These are phyloP conservation scores for Tillus elongatus DNA, from an alignment of 2,888 invertebrate species.

Conservation along the genomic window DNA sequence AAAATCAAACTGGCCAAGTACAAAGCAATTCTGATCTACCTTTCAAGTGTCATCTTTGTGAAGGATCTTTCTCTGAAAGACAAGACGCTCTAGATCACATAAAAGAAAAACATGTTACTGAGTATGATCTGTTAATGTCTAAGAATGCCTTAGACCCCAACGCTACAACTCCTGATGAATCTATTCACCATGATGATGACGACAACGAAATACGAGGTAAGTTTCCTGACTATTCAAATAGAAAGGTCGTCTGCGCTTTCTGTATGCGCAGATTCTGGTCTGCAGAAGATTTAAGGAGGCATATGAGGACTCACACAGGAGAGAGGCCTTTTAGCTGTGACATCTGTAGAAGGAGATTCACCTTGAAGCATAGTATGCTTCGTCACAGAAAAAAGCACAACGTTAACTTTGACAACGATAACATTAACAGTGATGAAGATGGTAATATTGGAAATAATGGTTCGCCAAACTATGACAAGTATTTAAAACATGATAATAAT, in stretches of 20 bases:
- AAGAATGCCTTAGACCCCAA: conserved; percentile 67
- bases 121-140: conserved; percentile 72
- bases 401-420: conserved; percentile 44
- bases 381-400: conserved; percentile 85
- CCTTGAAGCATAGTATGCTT: conserved; percentile 89
- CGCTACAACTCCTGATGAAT: conserved; percentile 42
- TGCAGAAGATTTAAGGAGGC: conserved; percentile 83
- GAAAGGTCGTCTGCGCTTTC: conserved; percentile 85
- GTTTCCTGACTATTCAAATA: conserved; percentile 78
- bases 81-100: conserved; percentile 76
- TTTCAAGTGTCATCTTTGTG: conserved; percentile 90
- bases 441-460: conserved; percentile 17
- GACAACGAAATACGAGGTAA: conserved; percentile 66
- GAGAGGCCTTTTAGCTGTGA: conserved; percentile 89
- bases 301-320: conserved; percentile 90
- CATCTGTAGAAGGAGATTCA: conserved; percentile 79
- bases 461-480: conserved; percentile 12
- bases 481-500: conserved; percentile 7
- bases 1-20: conserved; percentile 25
- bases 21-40: conserved; percentile 60
- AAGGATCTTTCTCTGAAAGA: conserved; percentile 72
- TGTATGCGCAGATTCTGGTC: conserved; percentile 93
- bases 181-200: conserved; percentile 52
- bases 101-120: conserved; percentile 61
- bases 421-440: conserved; percentile 42